phyloP scores from a whole-genome alignment of 2,797 vertebrate genomes.

The Pseudochirops corinnae region DNA sequence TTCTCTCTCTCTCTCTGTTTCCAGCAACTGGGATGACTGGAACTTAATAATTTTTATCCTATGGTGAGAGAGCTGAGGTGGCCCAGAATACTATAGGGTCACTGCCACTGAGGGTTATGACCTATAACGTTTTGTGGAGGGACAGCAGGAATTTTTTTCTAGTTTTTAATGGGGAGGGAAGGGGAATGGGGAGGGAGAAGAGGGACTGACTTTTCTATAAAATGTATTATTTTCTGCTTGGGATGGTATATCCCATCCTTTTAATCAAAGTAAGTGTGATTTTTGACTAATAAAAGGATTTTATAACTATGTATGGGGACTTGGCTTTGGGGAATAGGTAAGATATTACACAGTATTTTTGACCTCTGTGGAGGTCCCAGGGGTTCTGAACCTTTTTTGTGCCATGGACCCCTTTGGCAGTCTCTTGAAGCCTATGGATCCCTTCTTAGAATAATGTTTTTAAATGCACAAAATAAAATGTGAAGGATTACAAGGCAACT shows the following conservation, averaged over 20 bases:
- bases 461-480: background rate
- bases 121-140: constrained; percentile 49
- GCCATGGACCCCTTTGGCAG: background rate
- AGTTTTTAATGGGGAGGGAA: constrained; percentile 75
- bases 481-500: background rate
- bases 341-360: constrained; percentile 34
- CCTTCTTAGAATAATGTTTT: background rate
- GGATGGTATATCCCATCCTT: constrained; percentile 77
- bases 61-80: constrained; percentile 68
- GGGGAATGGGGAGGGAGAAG: constrained; percentile 53
- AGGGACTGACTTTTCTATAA: constrained; percentile 73
- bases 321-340: constrained; percentile 64
- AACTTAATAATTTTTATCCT: constrained; percentile 68
- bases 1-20: background rate
- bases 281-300: constrained; percentile 81
- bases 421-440: background rate
- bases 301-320: constrained; percentile 76
- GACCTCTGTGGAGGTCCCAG: background rate
- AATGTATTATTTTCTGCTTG: constrained; percentile 79
- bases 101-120: constrained; percentile 39
- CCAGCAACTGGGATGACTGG: constrained; percentile 73
- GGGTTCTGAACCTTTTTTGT: background rate
- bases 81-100: constrained; percentile 14
- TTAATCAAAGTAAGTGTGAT: constrained; percentile 82
- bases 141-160: constrained; percentile 76